These are phyloP conservation scores for Amiota minor DNA, from an alignment of 2,888 invertebrate genomes.

Conservation along the genomic window DNA sequence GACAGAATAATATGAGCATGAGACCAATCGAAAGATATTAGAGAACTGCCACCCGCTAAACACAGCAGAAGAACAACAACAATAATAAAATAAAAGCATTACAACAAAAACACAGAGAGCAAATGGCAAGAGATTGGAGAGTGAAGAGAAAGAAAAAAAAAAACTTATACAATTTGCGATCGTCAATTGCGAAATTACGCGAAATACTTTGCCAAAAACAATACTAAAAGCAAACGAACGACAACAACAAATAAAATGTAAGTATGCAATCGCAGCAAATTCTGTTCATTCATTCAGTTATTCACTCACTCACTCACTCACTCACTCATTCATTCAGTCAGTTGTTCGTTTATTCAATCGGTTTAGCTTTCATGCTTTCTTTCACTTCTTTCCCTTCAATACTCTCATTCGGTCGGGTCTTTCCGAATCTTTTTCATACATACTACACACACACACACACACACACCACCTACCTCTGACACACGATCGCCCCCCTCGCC, in stretches of 20 bases:
- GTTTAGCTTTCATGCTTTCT: too few relatives aligned
- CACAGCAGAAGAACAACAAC: constrained; percentile 35
- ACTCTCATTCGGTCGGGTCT: too few relatives aligned
- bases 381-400: too few relatives aligned
- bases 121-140: constrained; percentile 25
- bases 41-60: constrained; percentile 53
- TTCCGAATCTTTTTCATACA: too few relatives aligned
- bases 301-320: constrained; percentile 3
- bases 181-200: constrained; percentile 65
- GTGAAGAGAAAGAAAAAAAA: constrained; percentile 5
- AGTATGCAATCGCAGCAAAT: constrained; percentile 34
- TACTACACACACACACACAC: too few relatives aligned
- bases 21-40: constrained; percentile 52
- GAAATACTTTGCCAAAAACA: constrained; percentile 41
- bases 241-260: constrained; percentile 32
- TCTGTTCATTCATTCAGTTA: constrained; percentile 21
- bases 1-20: neutral
- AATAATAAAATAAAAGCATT: constrained; percentile 13
- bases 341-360: too few relatives aligned
- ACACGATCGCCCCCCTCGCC: too few relatives aligned
- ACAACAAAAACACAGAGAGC: constrained; percentile 33
- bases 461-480: too few relatives aligned
- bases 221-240: constrained; percentile 24
- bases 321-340: neutral
- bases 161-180: constrained; percentile 52